Percentiles rank a stretch among this genome's conserved stretches.
These are phyloP conservation scores for human (Homo sapiens) DNA, from an alignment of 2,113 vertebrate species.

Conservation along the genomic window DNA sequence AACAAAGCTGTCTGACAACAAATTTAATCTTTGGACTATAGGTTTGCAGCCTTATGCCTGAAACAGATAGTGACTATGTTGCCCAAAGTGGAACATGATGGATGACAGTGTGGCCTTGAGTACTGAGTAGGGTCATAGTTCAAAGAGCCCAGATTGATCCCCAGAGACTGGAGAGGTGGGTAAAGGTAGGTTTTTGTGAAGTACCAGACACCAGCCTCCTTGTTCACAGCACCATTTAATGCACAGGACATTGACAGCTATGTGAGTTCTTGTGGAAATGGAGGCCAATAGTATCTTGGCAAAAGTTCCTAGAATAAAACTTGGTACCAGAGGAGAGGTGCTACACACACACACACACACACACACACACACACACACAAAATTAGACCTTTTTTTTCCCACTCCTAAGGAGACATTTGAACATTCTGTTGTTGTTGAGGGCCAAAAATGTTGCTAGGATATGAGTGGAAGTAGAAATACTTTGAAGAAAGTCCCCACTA, in stretches of 20 bases:
- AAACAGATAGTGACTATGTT: not conserved
- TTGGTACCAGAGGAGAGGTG: not conserved
- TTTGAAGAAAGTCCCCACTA: no score
- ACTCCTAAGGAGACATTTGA: no score
- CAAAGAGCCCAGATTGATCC: not conserved
- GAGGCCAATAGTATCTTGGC: not conserved
- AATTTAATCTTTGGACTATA: not conserved
- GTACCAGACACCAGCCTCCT: not conserved
- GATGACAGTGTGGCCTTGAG: not conserved
- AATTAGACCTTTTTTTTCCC: no score
- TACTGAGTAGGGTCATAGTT: not conserved
- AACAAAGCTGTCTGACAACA: not conserved
- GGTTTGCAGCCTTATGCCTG: not conserved
- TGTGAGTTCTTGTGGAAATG: not conserved
- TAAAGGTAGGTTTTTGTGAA: not conserved
- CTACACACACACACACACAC: no score
- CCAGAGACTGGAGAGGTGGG: not conserved
- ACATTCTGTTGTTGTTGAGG: no score
- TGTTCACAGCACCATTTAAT: not conserved
- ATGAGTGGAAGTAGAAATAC: no score
- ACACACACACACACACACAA: no score
- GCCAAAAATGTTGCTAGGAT: no score
- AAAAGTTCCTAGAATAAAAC: not conserved
- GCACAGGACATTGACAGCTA: not conserved
- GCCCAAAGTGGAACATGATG: not conserved